Evolutionary conservation across 2,113 vertebrate species (phyloP).

Genomic region (Oceanites oceanicus): DNA sequence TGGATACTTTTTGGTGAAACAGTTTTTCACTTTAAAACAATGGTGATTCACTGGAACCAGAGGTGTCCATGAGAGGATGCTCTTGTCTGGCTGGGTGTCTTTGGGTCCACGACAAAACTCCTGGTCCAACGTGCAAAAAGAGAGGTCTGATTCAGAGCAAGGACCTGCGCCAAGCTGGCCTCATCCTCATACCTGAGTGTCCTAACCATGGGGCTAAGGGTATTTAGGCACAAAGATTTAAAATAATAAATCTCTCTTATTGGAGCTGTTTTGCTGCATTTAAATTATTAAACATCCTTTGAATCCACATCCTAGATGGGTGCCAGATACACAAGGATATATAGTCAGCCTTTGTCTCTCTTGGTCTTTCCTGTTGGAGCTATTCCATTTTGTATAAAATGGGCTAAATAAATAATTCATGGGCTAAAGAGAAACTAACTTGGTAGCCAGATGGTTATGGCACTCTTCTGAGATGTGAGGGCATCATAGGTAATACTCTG

Average conservation of each 20-base stretch:
- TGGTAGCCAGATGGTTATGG: constrained; percentile 8
- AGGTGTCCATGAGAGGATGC: not conserved
- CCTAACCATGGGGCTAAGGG: not conserved
- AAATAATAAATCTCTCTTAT: not conserved
- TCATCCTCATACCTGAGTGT: not conserved
- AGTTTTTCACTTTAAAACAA: not conserved
- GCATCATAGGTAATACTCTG: not conserved
- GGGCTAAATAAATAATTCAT: constrained; percentile 34
- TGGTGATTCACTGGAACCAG: not conserved
- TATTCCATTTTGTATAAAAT: constrained; percentile 9
- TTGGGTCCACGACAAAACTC: not conserved
- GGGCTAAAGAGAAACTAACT: not conserved
- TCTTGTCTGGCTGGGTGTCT: not conserved
- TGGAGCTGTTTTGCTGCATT: not conserved
- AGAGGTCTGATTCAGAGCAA: not conserved
- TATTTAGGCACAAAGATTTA: not conserved
- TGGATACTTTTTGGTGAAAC: not conserved
- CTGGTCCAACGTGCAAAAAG: not conserved
- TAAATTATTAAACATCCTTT: not conserved
- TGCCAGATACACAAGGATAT: not conserved
- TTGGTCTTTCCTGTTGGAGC: constrained; percentile 13
- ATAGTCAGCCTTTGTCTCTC: constrained; percentile 33
- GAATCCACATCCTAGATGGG: not conserved
- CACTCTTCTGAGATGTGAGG: not conserved
- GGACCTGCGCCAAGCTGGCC: not conserved